Base-by-base conservation (phyloP, 2,888 invertebrate genomes). In the Torymus aiolomorphi region DNA sequence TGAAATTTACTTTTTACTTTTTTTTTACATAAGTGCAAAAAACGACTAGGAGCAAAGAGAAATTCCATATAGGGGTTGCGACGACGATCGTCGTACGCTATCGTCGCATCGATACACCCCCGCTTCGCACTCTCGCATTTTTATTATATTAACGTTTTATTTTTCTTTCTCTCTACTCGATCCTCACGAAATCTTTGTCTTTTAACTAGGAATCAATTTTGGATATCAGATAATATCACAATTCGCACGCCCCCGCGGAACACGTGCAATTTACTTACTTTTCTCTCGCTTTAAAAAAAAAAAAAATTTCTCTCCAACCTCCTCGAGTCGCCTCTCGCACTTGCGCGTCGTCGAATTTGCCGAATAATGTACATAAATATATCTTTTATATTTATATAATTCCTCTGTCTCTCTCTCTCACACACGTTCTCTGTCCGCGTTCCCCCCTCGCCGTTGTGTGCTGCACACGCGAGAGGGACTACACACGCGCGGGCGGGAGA, bases 221-320 rank as follows among this genome's bases (percentile, higher is more conserved):
- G 77, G 80, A 82, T 80, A 80, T 82, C 82, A 51, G 61, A 82
- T 82, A 82, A 78, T 82, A 82, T 82, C 82, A 82, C 82, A 82
- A 78, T 78, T 82, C 42, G 76, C 24, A 49, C 71, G 75, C 72
- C 61, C 62, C 4, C 13, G 14, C 24, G 56, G 2, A 63, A 52
- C 54, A n/a, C 80, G 42, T 8, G 57, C 42, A 69, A 56, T 59
- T 73, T 78, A 62, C 49, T 69, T 51, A 63, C 52, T 16, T 59
- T 77, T 78, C 70, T 78, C 66, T 66, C 16, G 54, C 42, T 57
- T 63, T 52, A 2, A n/a, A 59, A 61, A 62, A 67, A 72, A 73
- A 73, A 74, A 69, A 74, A 74, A 80, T 80, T 71, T 71, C 73
- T 78, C 74, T 76, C 74, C 72, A 16, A 52, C 61, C 62, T 80